These are phyloP conservation scores for Eueides isabella DNA, from an alignment of 1,140 invertebrate species.

Conservation along the genomic window DNA sequence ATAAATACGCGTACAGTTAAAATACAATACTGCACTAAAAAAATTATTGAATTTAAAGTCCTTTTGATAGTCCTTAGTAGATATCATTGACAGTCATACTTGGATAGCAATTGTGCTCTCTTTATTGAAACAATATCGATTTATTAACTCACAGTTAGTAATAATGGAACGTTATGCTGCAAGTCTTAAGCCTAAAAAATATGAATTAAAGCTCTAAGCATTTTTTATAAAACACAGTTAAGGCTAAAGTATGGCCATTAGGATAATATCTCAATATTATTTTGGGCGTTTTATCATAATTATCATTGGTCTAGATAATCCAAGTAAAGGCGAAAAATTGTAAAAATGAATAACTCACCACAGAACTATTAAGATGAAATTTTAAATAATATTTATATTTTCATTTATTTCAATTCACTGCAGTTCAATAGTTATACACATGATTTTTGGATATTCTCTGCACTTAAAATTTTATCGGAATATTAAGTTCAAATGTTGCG, in stretches of 20 bases:
- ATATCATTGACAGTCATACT: not conserved
- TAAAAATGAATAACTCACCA: not conserved
- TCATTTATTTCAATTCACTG: conserved; percentile 9
- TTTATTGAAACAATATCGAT: not conserved
- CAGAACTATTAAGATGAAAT: not conserved
- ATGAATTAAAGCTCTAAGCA: not conserved
- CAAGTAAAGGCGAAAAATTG: not conserved
- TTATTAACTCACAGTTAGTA: not conserved
- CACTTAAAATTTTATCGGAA: conserved; percentile 52
- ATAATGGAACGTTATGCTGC: not conserved
- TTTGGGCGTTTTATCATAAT: not conserved
- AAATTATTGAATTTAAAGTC: not conserved
- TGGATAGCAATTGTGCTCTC: not conserved
- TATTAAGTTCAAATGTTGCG: conserved; percentile 76
- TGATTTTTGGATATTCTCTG: conserved; percentile 53
- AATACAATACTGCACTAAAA: not conserved
- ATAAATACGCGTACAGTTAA: not conserved
- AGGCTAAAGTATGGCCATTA: not conserved
- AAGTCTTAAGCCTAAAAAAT: not conserved
- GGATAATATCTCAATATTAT: not conserved
- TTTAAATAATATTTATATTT: not conserved
- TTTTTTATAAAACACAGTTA: not conserved
- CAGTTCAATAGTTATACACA: conserved; percentile 27
- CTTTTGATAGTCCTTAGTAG: too few species aligned
- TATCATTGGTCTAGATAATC: not conserved